Percentiles rank a stretch among this genome's conserved stretches.
Evolutionary conservation across 2,888 invertebrate species (phyloP).

Genomic region (Syrista parreyssii): DNA sequence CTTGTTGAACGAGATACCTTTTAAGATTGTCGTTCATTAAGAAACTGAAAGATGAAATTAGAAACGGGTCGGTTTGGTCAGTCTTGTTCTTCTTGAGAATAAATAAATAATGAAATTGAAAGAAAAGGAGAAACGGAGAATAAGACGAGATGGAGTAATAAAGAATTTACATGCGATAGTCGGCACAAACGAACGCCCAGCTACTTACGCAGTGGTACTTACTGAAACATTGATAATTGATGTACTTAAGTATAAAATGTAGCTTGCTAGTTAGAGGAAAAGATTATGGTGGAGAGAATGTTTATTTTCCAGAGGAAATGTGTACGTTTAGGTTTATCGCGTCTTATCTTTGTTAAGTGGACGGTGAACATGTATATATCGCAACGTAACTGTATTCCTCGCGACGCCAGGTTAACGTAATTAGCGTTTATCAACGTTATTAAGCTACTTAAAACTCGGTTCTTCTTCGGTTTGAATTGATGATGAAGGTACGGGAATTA

Average conservation of each 20-base stretch:
- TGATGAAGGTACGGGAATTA: background rate
- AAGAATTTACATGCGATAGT: background rate
- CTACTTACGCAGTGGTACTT: conserved; percentile 31
- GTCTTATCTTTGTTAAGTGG: conserved; percentile 1
- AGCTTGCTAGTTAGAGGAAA: conserved; percentile 10
- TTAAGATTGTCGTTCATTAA: background rate
- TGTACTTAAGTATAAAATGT: conserved; percentile 49
- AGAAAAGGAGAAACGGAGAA: background rate
- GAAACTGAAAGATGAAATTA: background rate
- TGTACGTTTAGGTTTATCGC: conserved; percentile 3
- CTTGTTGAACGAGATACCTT: background rate
- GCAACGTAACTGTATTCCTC: conserved; percentile 16
- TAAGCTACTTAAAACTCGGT: background rate
- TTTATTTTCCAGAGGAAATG: conserved; percentile 17
- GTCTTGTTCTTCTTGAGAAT: background rate
- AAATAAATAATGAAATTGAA: background rate
- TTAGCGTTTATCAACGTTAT: background rate
- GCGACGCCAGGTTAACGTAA: background rate
- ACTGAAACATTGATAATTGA: conserved; percentile 40
- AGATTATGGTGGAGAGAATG: conserved; percentile 11
- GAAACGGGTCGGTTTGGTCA: background rate
- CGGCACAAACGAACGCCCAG: conserved; percentile 26
- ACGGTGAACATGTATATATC: conserved; percentile 22
- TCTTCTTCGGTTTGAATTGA: background rate
- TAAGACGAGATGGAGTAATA: background rate